Percentiles rank a stretch among this genome's conserved stretches.
Evolutionary conservation across 2,113 vertebrate species (phyloP).

Genomic region (Xiphias gladius): DNA sequence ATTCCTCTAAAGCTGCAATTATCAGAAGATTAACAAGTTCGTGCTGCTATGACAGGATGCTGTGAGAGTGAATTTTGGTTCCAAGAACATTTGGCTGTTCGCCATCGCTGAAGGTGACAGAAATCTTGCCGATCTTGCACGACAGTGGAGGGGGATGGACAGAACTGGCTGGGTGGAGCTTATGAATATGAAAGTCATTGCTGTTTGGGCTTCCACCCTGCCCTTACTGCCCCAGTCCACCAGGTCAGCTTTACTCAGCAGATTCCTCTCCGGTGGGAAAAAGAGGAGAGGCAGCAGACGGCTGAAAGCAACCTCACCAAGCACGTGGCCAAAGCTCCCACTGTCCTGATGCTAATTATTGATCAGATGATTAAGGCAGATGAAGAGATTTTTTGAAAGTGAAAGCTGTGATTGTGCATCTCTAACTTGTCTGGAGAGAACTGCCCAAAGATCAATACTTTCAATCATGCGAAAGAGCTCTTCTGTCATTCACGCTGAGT

Average conservation of each 20-base stretch:
- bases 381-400: slow-evolving; percentile 92
- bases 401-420: slow-evolving; percentile 93
- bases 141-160: slow-evolving; percentile 79
- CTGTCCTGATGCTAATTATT: slow-evolving; percentile 92
- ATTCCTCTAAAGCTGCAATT: slow-evolving; percentile 81
- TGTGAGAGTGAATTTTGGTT: slow-evolving; percentile 85
- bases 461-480: slow-evolving; percentile 92
- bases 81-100: slow-evolving; percentile 83
- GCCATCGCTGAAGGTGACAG: slow-evolving; percentile 89
- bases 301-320: slow-evolving; percentile 84
- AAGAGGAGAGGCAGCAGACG: slow-evolving; percentile 72
- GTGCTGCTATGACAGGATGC: slow-evolving; percentile 80
- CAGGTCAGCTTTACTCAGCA: slow-evolving; percentile 97
- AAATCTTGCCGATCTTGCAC: slow-evolving; percentile 89
- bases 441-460: slow-evolving; percentile 91
- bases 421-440: slow-evolving; percentile 83
- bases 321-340: slow-evolving; percentile 88
- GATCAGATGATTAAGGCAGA: slow-evolving; percentile 98
- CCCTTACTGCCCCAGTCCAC: slow-evolving; percentile 89
- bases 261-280: slow-evolving; percentile 88
- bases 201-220: slow-evolving; percentile 82
- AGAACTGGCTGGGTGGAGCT: slow-evolving; percentile 69
- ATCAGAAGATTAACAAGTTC: slow-evolving; percentile 85
- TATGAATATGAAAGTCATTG: slow-evolving; percentile 83
- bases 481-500: slow-evolving; percentile 94